Conservation (phyloP, 2,888 invertebrate genomes). For the Ormyrus rosae region DNA sequence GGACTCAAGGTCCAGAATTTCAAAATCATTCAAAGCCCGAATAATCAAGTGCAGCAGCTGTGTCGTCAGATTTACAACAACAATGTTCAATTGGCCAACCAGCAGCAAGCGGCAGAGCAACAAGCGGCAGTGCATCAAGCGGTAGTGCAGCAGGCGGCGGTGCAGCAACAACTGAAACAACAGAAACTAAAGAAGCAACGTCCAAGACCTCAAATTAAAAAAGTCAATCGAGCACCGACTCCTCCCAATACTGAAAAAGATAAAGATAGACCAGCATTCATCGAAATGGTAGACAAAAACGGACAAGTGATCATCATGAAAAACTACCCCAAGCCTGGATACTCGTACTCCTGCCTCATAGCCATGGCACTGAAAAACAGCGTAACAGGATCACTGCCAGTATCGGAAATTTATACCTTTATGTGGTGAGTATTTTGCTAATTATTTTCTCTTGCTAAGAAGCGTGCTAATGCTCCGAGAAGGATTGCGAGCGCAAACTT, state of each 20-base stretch:
- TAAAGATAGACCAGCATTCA: too few species aligned
- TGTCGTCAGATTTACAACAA: conserved; percentile 73
- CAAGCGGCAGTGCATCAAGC: conserved; percentile 33
- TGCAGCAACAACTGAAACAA: conserved; percentile 1
- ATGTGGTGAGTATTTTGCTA: conserved; percentile 87
- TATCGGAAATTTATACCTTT: conserved; percentile 98
- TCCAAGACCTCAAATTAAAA: too few species aligned
- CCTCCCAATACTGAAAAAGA: too few species aligned
- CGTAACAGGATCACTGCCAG: conserved; percentile 93
- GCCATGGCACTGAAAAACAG: conserved; percentile 99
- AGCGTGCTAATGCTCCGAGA: not conserved
- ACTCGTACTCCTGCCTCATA: conserved; percentile 98
- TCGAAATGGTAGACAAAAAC: too few species aligned
- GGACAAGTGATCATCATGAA: too few species aligned
- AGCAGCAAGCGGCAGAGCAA: conserved; percentile 51
- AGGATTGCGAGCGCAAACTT: not conserved
- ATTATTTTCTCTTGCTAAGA: not conserved
- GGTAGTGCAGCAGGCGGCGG: not conserved
- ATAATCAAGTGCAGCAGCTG: conserved; percentile 66
- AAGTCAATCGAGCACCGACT: too few species aligned
- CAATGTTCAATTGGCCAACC: conserved; percentile 57
- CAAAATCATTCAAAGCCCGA: conserved; percentile 67
- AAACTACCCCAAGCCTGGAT: conserved; percentile 94
- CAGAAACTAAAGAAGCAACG: not conserved
- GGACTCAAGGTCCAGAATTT: conserved; percentile 71